These are phyloP conservation scores for Porites lutea DNA, from an alignment of 64 coral and sea anemone genomes.

Conservation along the genomic window DNA sequence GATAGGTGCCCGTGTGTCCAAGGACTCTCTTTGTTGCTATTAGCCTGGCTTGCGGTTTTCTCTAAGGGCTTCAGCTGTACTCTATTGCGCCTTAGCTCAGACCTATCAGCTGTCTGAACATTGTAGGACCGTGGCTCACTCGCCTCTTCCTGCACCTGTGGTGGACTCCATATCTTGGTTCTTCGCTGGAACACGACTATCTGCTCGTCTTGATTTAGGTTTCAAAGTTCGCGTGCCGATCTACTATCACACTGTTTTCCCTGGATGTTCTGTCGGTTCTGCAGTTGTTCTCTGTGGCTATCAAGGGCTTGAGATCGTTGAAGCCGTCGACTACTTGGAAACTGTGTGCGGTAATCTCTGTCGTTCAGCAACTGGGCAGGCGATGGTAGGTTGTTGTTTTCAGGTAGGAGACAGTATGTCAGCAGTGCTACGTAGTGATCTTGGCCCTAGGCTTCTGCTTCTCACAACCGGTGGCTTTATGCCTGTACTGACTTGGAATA, in stretches of 20 bases:
- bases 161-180: slow-evolving; percentile 18
- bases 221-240: too few relatives aligned
- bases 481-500: too few relatives aligned
- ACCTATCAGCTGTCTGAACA: slow-evolving; percentile 16
- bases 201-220: too few relatives aligned
- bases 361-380: slow-evolving; percentile 31
- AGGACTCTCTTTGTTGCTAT: not conserved
- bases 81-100: slow-evolving; percentile 39
- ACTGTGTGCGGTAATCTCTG: not conserved
- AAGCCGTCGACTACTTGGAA: not conserved
- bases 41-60: not conserved
- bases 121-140: slow-evolving; percentile 32
- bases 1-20: not conserved
- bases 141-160: not conserved
- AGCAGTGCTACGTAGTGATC: not conserved
- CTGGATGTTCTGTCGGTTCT: too few relatives aligned
- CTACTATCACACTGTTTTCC: too few relatives aligned
- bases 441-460: not conserved
- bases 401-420: not conserved
- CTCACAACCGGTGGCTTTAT: too few relatives aligned
- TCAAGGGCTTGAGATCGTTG: not conserved
- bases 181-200: slow-evolving; percentile 19
- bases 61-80: slow-evolving; percentile 19
- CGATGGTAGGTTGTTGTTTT: slow-evolving; percentile 10
- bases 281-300: not conserved